A percentile compares a stretch with the other conserved stretches of the same genome.
phyloP scores from a whole-genome alignment of 1,140 invertebrate genomes.

The Papilio polyxenes region DNA sequence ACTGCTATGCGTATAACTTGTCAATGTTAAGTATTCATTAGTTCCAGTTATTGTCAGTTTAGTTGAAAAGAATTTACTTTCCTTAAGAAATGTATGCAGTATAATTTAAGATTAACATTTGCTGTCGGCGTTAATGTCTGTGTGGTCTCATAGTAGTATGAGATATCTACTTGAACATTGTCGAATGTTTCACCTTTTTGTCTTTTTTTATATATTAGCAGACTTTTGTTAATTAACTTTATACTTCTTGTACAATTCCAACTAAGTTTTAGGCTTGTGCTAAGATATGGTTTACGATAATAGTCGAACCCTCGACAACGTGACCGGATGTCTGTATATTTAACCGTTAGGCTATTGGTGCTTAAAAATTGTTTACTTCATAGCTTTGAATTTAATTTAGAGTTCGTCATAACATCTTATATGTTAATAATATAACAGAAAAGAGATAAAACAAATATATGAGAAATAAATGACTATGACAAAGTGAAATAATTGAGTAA shows the following conservation, averaged over 20 bases:
- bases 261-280: too few species aligned
- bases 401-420: not conserved
- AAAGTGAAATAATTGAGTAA: too few species aligned
- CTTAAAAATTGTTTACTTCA: slow-evolving; percentile 32
- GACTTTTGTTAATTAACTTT: too few species aligned
- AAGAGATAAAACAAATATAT: too few species aligned
- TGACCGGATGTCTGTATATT: too few species aligned
- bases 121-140: slow-evolving; percentile 48
- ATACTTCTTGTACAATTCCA: too few species aligned
- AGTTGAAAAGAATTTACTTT: slow-evolving; percentile 37
- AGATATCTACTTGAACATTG: slow-evolving; percentile 46
- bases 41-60: slow-evolving; percentile 46
- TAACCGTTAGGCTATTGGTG: too few species aligned
- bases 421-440: not conserved
- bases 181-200: slow-evolving; percentile 47
- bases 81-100: slow-evolving; percentile 18
- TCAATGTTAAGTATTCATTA: slow-evolving; percentile 46
- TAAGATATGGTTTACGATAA: too few species aligned
- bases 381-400: slow-evolving; percentile 29
- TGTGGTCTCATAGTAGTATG: slow-evolving; percentile 56
- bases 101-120: slow-evolving; percentile 42
- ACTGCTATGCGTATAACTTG: slow-evolving; percentile 40
- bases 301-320: too few species aligned
- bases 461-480: too few species aligned
- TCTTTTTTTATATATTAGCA: not conserved